A percentile compares a stretch with the other conserved stretches of the same genome.
These are phyloP conservation scores for Sinocyclocheilus grahami DNA, from an alignment of 2,113 vertebrate genomes.

Conservation along the genomic window DNA sequence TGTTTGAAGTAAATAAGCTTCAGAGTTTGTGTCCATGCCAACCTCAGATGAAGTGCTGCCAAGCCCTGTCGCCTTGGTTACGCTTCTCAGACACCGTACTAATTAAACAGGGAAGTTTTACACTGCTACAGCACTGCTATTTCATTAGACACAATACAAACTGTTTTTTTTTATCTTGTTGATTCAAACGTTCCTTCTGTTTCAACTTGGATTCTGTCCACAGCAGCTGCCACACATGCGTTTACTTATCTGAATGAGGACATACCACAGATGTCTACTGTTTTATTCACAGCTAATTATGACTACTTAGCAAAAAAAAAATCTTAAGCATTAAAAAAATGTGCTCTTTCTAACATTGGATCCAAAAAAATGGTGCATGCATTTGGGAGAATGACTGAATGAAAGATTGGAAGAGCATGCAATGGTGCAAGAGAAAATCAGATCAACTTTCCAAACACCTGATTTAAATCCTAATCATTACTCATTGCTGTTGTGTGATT, in stretches of 20 bases:
- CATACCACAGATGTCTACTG: not conserved
- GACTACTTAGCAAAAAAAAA: too few species aligned
- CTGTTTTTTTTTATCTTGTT: not conserved
- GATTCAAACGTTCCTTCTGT: constrained; percentile 2
- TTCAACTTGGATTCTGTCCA: not conserved
- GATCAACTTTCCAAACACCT: not conserved
- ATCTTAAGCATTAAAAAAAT: too few species aligned
- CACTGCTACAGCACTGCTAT: not conserved
- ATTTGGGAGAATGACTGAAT: too few species aligned
- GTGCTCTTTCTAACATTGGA: too few species aligned
- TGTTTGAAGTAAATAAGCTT: constrained; percentile 19
- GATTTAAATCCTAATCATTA: not conserved
- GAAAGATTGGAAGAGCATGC: too few species aligned
- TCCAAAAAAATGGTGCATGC: too few species aligned
- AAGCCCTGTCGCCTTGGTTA: not conserved
- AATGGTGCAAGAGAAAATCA: too few species aligned
- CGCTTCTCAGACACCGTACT: not conserved
- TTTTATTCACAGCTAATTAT: not conserved
- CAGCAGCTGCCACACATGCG: constrained; percentile 3
- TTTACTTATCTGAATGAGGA: not conserved
- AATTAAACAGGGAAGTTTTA: constrained; percentile 17
- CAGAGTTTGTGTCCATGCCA: constrained; percentile 13
- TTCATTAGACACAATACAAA: not conserved
- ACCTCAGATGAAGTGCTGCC: not conserved
- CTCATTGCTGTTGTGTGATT: not conserved